phyloP scores from a whole-genome alignment of 2,113 vertebrate genomes.

The Scomber japonicus region DNA sequence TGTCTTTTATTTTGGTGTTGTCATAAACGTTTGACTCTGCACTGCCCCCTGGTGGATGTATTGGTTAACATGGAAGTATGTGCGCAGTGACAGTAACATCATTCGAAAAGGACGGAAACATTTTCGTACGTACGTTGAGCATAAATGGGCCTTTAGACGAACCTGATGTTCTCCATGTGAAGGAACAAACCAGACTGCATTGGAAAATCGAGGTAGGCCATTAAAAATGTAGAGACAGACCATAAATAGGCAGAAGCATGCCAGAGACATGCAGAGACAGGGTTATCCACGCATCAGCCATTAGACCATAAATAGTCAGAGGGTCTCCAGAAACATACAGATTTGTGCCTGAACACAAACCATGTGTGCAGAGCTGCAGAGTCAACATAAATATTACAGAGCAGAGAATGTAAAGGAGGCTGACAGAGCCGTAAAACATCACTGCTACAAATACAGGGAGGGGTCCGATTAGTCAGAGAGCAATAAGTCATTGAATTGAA shows the following conservation, averaged over 20 bases:
- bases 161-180: neutral
- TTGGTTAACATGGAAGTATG: no score
- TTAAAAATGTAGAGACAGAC: constrained; percentile 20
- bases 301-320: constrained; percentile 35
- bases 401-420: neutral
- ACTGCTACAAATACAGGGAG: neutral
- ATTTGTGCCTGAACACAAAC: constrained; percentile 5
- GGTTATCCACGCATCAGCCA: constrained; percentile 9
- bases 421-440: no score
- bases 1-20: no score
- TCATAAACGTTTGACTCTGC: no score
- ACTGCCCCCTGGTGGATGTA: no score
- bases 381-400: neutral
- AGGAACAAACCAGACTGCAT: constrained; percentile 11
- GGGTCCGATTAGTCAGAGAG: neutral
- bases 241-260: constrained; percentile 57
- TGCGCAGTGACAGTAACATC: no score
- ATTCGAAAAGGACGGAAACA: no score
- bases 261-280: constrained; percentile 43
- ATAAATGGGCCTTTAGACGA: neutral
- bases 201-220: constrained; percentile 1
- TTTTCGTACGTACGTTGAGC: no score
- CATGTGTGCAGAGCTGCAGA: neutral
- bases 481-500: no score
- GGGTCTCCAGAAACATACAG: constrained; percentile 19